Evolutionary conservation across 2,888 invertebrate genomes (phyloP), one percentile per base, ranked within the genome.

Genomic region (Hybos culiciformis): DNA sequence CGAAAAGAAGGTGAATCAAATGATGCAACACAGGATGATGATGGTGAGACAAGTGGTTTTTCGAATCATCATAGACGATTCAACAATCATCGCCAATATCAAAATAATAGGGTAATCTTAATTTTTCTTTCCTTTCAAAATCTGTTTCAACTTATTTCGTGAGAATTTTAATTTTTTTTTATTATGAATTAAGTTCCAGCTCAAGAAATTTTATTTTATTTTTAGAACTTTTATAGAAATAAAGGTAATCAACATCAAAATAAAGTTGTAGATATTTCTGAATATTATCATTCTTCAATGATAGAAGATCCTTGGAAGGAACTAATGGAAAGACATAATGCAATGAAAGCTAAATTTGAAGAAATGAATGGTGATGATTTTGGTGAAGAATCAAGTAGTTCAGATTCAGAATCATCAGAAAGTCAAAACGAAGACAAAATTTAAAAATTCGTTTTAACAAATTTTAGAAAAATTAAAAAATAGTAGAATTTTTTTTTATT

Each of bases 231-330:
- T 21, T n/a, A 20, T 14, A 36, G 21, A 20, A 18, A 34, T 17
- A 21, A 19, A 6, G 17, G 36, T 20, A 20, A 41, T 39, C 37
- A 23, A 19, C 36, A 40, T 17, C 17, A 26, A 11, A 23, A 34
- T 31, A 17, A 33, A 11, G 21, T 34, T 19, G 33, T 32, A 18
- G 17, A 33, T 6, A 24, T 20, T 17, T 26, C 26, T 14, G 29
- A 42, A 3, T 65, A 59, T 41, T 56, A 56, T 32, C 65, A 65
- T 46, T 53, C 49, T 2, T 58, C 62, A 2, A 65, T 65, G 62
- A 46, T 63, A 1, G 58, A 61, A 39, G 65, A 65, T 47, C 65
- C 65, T 1, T 65, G 65, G 65, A 50, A 47, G 1, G 57, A 60
- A 2, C 44, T 64, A 4, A 49, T 61, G 46, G 53, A 57, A 21